Percentiles rank a stretch among this genome's conserved stretches.
Evolutionary conservation across 2,797 vertebrate species (phyloP).

Genomic region (Gastrophryne carolinensis): DNA sequence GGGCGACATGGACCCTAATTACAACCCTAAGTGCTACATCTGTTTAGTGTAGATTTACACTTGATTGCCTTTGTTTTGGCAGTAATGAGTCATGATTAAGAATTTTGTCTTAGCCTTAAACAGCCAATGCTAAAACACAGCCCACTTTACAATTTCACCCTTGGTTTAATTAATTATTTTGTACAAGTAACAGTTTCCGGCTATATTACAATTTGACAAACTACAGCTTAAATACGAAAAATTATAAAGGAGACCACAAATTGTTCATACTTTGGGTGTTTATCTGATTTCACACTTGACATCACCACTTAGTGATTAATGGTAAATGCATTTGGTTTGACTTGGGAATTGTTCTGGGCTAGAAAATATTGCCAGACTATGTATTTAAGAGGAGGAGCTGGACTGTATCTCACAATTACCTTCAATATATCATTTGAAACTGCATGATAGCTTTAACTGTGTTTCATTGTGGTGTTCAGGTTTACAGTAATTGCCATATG

Average conservation of each 20-base stretch:
- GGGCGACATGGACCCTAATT: not conserved
- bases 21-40: not conserved
- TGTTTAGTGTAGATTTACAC: not conserved
- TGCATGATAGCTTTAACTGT: not conserved
- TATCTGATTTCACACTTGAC: slow-evolving; percentile 30
- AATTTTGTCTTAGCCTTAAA: not conserved
- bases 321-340: slow-evolving; percentile 12
- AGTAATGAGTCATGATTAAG: not conserved
- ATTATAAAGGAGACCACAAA: slow-evolving; percentile 1
- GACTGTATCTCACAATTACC: slow-evolving; percentile 1
- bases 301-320: slow-evolving; percentile 17
- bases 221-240: slow-evolving; percentile 14
- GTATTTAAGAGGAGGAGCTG: not conserved
- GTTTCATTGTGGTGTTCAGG: not conserved
- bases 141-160: not conserved
- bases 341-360: slow-evolving; percentile 13
- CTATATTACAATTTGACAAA: not conserved
- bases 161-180: not conserved
- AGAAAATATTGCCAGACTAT: slow-evolving; percentile 19
- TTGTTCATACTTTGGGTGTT: slow-evolving; percentile 23
- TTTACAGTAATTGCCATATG: not conserved
- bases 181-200: not conserved
- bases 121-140: not conserved
- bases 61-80: not conserved
- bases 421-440: slow-evolving; percentile 28